Evolutionary conservation across 2,888 invertebrate species (phyloP).

Genomic region (Bellardia pandia): DNA sequence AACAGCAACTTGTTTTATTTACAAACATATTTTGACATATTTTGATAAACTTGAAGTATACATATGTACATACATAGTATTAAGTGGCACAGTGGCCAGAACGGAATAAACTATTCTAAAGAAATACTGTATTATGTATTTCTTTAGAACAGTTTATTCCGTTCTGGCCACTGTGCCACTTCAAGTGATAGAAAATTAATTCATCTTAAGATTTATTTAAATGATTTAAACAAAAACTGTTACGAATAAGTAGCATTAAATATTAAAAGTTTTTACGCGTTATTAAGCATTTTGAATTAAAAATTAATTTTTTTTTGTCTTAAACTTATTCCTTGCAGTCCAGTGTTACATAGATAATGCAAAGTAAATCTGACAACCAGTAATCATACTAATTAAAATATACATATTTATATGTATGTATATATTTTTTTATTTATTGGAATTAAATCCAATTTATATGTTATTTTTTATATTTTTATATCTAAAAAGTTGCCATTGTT

Average conservation of each 20-base stretch:
- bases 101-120: background rate
- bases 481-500: background rate
- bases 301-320: background rate
- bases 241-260: too few relatives aligned
- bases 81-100: background rate
- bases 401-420: background rate
- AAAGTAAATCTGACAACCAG: background rate
- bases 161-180: background rate
- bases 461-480: background rate
- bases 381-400: background rate
- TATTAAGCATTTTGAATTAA: background rate
- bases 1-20: conserved; percentile 2
- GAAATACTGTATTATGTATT: too few relatives aligned
- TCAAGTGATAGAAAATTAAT: too few relatives aligned
- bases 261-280: too few relatives aligned
- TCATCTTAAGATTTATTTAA: too few relatives aligned
- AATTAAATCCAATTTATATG: conserved; percentile 27
- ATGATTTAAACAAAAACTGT: background rate
- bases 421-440: background rate
- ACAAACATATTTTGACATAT: conserved; percentile 3
- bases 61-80: background rate
- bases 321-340: background rate
- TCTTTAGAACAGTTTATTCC: too few relatives aligned
- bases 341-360: conserved; percentile 11
- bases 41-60: conserved; percentile 11